Conservation (phyloP, 1,140 invertebrate genomes). For the Drosophila erecta region DNA sequence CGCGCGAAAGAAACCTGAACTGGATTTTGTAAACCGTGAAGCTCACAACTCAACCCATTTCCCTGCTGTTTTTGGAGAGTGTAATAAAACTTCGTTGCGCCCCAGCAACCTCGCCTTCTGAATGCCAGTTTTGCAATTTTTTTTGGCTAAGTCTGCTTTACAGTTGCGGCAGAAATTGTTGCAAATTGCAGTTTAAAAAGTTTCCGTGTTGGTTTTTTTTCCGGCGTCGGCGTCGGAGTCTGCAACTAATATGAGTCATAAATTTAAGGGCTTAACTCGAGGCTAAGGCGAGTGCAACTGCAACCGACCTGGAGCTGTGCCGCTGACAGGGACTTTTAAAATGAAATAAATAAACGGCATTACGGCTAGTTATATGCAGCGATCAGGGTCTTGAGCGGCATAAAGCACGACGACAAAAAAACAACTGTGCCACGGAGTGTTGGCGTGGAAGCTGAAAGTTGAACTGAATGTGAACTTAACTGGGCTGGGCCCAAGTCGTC, state of each 20-base stretch:
- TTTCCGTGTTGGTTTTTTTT: slow-evolving; percentile 70
- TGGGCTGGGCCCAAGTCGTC: slow-evolving; percentile 65
- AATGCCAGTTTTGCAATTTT: slow-evolving; percentile 13
- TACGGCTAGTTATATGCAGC: slow-evolving; percentile 75
- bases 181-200: slow-evolving; percentile 81
- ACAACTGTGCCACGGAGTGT: slow-evolving; percentile 23
- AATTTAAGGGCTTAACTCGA: slow-evolving; percentile 75
- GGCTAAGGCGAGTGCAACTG: slow-evolving; percentile 16
- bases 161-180: slow-evolving; percentile 69
- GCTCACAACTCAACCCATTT: background rate
- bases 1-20: background rate
- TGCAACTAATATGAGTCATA: slow-evolving; percentile 80
- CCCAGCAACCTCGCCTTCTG: slow-evolving; percentile 1
- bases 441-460: slow-evolving; percentile 49
- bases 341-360: slow-evolving; percentile 74
- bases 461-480: slow-evolving; percentile 58
- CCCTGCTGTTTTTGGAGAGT: background rate
- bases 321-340: slow-evolving; percentile 63
- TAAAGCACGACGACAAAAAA: slow-evolving; percentile 26
- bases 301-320: slow-evolving; percentile 22
- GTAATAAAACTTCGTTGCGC: slow-evolving; percentile 22
- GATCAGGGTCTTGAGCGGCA: slow-evolving; percentile 65
- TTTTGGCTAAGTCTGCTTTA: slow-evolving; percentile 46
- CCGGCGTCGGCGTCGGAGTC: slow-evolving; percentile 16
- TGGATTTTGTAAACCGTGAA: background rate